Evolutionary conservation across 2,888 invertebrate species (phyloP).

Genomic region (Catocala sponsa): DNA sequence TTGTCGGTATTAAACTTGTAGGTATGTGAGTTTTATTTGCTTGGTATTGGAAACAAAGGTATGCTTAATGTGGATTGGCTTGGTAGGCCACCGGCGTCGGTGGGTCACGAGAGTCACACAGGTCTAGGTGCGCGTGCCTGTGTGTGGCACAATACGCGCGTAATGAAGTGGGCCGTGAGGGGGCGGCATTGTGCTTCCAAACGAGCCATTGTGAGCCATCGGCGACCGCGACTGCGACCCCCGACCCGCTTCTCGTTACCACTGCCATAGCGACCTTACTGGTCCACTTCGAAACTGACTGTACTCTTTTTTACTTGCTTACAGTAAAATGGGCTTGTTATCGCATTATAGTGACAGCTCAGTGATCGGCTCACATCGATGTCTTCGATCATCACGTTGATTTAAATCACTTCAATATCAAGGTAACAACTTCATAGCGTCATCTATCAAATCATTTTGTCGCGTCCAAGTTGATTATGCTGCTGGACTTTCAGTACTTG

Average conservation of each 20-base stretch:
- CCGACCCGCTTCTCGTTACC: slow-evolving; percentile 77
- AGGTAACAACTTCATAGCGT: background rate
- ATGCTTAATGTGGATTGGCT: slow-evolving; percentile 60
- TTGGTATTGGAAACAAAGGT: slow-evolving; percentile 59
- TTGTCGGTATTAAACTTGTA: slow-evolving; percentile 7
- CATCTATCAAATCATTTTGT: no score
- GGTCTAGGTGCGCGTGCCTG: slow-evolving; percentile 64
- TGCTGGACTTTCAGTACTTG: background rate
- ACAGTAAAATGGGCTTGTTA: slow-evolving; percentile 54
- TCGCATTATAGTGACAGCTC: slow-evolving; percentile 39
- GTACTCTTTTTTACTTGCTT: slow-evolving; percentile 36
- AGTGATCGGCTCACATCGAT: slow-evolving; percentile 20
- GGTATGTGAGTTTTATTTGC: slow-evolving; percentile 2
- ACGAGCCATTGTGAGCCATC: slow-evolving; percentile 80
- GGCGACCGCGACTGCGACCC: slow-evolving; percentile 76
- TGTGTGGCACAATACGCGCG: slow-evolving; percentile 82
- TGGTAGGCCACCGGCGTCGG: slow-evolving; percentile 69
- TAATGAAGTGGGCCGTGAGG: slow-evolving; percentile 87
- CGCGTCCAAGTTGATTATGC: no score
- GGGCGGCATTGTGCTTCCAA: slow-evolving; percentile 83
- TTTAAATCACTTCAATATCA: slow-evolving; percentile 18
- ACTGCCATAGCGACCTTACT: slow-evolving; percentile 56
- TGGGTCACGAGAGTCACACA: slow-evolving; percentile 72
- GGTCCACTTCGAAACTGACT: slow-evolving; percentile 48
- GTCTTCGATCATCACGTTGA: slow-evolving; percentile 25